These are phyloP conservation scores for Acleris cristana DNA, from an alignment of 2,888 invertebrate genomes.

Conservation along the genomic window DNA sequence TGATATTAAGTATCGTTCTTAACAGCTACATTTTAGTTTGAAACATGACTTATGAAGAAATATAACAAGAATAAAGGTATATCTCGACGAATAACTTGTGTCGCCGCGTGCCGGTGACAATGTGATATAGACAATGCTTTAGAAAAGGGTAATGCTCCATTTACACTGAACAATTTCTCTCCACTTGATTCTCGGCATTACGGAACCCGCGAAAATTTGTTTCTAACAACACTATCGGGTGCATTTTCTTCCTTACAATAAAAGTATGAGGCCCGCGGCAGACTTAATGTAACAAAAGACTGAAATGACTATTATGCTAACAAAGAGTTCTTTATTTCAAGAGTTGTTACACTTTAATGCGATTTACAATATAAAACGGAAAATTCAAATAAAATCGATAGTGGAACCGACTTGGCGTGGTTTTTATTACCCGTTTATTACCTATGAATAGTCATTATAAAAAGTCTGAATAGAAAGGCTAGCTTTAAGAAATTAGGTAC, in stretches of 20 bases:
- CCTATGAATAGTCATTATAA: too few relatives aligned
- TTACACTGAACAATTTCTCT: slow-evolving; percentile 47
- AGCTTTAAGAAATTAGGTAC: too few relatives aligned
- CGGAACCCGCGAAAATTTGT: slow-evolving; percentile 7
- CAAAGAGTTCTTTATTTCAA: not conserved
- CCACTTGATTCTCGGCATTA: slow-evolving; percentile 39
- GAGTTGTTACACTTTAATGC: too few relatives aligned
- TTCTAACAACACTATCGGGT: slow-evolving; percentile 2
- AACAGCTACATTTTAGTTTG: slow-evolving; percentile 4
- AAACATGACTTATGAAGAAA: slow-evolving; percentile 63
- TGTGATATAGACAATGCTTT: slow-evolving; percentile 80
- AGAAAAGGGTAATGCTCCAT: slow-evolving; percentile 75
- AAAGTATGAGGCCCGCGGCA: not conserved
- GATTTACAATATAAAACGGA: too few relatives aligned
- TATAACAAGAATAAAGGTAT: slow-evolving; percentile 77
- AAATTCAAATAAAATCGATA: too few relatives aligned
- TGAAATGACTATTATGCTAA: not conserved
- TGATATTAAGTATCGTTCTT: too few relatives aligned
- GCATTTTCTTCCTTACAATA: slow-evolving; percentile 10
- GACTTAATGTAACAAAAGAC: not conserved
- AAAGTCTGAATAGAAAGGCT: too few relatives aligned
- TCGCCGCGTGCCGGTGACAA: slow-evolving; percentile 80
- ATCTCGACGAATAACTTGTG: slow-evolving; percentile 76
- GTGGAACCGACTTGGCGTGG: too few relatives aligned
- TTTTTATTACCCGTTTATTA: too few relatives aligned